phyloP scores from a whole-genome alignment of 2,888 invertebrate genomes.

The Pandemis heparana region DNA sequence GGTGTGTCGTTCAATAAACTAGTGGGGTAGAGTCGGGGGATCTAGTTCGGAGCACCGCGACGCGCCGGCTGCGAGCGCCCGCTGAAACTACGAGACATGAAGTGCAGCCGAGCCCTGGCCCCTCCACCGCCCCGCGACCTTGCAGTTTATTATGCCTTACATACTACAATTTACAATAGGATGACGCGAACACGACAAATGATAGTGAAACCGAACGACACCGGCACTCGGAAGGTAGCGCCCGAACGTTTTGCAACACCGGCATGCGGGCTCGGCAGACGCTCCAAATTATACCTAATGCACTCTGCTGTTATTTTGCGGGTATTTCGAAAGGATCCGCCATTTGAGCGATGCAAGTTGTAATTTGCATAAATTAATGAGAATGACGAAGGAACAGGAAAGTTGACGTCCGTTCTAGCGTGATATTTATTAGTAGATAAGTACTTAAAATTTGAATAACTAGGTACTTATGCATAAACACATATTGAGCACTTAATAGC shows the following conservation, averaged over 20 bases:
- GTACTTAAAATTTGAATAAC: not conserved
- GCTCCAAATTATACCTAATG: slow-evolving; percentile 54
- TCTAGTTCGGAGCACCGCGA: slow-evolving; percentile 1
- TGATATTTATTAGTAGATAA: not conserved
- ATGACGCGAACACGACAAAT: slow-evolving; percentile 76
- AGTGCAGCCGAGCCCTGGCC: slow-evolving; percentile 66
- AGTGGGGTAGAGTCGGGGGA: not conserved
- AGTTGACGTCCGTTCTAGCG: slow-evolving; percentile 29
- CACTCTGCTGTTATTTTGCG: slow-evolving; percentile 51
- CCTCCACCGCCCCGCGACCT: slow-evolving; percentile 76
- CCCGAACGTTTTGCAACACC: slow-evolving; percentile 67
- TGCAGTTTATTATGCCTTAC: slow-evolving; percentile 83
- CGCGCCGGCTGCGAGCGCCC: slow-evolving; percentile 22
- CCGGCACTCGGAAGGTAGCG: slow-evolving; percentile 56
- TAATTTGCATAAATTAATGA: slow-evolving; percentile 64
- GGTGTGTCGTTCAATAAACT: not conserved
- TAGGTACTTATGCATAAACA: no score
- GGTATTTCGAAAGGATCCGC: slow-evolving; percentile 58
- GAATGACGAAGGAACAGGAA: slow-evolving; percentile 52
- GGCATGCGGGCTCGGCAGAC: slow-evolving; percentile 63
- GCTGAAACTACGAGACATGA: slow-evolving; percentile 37
- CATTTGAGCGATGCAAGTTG: slow-evolving; percentile 45
- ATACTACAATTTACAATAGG: slow-evolving; percentile 82
- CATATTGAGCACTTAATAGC: no score
- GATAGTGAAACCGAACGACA: slow-evolving; percentile 77